These are phyloP conservation scores for Cotesia vestalis DNA, from an alignment of 1,140 invertebrate genomes.

Conservation along the genomic window DNA sequence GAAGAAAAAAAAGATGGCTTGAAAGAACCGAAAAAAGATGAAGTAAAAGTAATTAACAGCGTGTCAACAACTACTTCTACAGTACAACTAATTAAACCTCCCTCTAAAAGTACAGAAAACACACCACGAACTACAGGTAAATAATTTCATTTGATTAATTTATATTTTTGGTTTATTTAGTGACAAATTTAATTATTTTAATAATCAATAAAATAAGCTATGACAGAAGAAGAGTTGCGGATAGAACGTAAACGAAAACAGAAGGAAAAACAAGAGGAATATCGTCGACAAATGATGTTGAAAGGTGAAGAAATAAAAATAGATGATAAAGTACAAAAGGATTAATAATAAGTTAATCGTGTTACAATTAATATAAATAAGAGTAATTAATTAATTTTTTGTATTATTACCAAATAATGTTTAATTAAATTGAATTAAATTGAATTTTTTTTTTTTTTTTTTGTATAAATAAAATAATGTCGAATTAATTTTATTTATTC, in stretches of 20 bases:
- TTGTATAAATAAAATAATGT: conserved; percentile 21
- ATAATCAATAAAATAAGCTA: neutral
- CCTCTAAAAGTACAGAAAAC: too few relatives aligned
- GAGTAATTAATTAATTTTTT: neutral
- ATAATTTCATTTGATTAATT: too few relatives aligned
- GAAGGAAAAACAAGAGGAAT: conserved; percentile 32
- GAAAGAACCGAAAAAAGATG: too few relatives aligned
- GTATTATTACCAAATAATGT: neutral
- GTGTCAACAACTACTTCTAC: too few relatives aligned
- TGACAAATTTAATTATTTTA: conserved; percentile 1
- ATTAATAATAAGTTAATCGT: neutral
- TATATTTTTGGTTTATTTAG: conserved; percentile 1
- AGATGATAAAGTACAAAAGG: conserved; percentile 23
- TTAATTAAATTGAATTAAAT: neutral
- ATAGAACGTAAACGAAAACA: conserved; percentile 26
- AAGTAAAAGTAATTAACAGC: too few relatives aligned
- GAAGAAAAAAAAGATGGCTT: too few relatives aligned
- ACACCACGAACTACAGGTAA: too few relatives aligned
- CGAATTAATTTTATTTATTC: conserved; percentile 35
- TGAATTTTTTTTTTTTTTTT: neutral
- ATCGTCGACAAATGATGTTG: conserved; percentile 14
- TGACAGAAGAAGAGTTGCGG: conserved; percentile 23
- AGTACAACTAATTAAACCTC: too few relatives aligned
- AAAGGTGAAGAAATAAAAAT: conserved; percentile 27
- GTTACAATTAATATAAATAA: neutral